A percentile compares a stretch with the other conserved stretches of the same genome.
These are phyloP conservation scores for Gobio occitaniae DNA, from an alignment of 2,797 vertebrate genomes.

Conservation along the genomic window DNA sequence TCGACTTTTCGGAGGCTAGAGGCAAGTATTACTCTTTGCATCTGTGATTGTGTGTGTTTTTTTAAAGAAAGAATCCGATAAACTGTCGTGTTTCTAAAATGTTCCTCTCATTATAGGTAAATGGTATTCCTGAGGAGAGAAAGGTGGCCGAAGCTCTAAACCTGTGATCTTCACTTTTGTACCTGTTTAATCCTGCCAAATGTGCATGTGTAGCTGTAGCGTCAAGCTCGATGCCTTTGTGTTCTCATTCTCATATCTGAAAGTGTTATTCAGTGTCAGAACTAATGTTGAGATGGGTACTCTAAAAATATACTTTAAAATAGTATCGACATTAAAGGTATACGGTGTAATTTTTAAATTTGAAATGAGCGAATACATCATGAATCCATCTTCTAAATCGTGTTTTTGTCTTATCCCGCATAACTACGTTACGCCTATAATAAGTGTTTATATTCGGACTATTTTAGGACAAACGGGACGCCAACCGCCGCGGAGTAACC, in stretches of 20 bases:
- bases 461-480: neutral
- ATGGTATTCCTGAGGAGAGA: conserved; percentile 99
- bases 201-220: conserved; percentile 69
- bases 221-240: conserved; percentile 50
- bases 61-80: neutral
- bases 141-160: conserved; percentile 95
- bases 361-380: neutral
- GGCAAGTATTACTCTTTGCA: conserved; percentile 84
- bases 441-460: neutral
- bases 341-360: neutral
- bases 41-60: neutral
- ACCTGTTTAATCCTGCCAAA: conserved; percentile 65
- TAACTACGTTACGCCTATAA: neutral
- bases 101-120: conserved; percentile 83
- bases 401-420: neutral
- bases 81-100: neutral
- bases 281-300: conserved; percentile 49
- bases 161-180: conserved; percentile 77
- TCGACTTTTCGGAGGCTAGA: conserved; percentile 98
- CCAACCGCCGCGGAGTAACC: no score
- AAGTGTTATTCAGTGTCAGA: conserved; percentile 26
- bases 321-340: neutral
- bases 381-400: neutral
- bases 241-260: conserved; percentile 54
- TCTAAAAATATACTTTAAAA: conserved; percentile 62